A percentile compares a stretch with the other conserved stretches of the same genome.
phyloP scores from a whole-genome alignment of 2,797 vertebrate species.

The Gastrophryne carolinensis region DNA sequence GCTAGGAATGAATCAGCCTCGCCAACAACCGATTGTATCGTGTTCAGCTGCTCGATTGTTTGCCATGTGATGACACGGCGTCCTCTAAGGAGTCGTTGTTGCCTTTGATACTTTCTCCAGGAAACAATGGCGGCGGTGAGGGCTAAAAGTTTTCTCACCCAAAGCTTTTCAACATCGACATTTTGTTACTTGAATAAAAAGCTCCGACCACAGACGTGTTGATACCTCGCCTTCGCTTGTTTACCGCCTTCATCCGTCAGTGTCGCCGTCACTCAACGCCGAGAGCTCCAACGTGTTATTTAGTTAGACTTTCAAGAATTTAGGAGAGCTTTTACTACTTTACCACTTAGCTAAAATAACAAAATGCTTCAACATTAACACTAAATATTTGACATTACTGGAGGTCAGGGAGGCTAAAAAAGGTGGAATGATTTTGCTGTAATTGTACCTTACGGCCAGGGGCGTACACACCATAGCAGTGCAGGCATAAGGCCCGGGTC shows the following conservation, averaged over 20 bases:
- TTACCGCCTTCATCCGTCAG: conserved; percentile 31
- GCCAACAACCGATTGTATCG: too few species aligned
- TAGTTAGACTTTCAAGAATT: conserved; percentile 8
- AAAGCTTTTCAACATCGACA: conserved; percentile 25
- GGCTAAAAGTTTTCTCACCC: neutral
- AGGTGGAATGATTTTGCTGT: conserved; percentile 23
- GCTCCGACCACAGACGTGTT: conserved; percentile 22
- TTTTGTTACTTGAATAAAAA: conserved; percentile 10
- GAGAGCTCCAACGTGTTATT: conserved; percentile 10
- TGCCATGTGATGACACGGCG: neutral
- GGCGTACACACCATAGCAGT: too few species aligned
- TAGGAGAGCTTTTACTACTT: neutral
- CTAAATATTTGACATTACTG: conserved; percentile 46
- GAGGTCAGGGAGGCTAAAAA: conserved; percentile 1
- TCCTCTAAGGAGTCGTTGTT: neutral
- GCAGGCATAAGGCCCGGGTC: too few species aligned
- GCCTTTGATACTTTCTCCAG: conserved; percentile 14
- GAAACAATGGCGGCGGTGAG: neutral
- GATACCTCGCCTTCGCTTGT: conserved; percentile 24
- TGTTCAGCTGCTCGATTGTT: neutral
- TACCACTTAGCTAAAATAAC: conserved; percentile 11
- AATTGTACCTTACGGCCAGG: too few species aligned
- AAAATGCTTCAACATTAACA: conserved; percentile 17
- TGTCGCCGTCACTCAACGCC: conserved; percentile 32
- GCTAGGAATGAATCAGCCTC: too few species aligned